Evolutionary conservation across 2,797 vertebrate genomes (phyloP), one percentile per base, ranked within the genome.

Genomic region (Spatula clypeata): DNA sequence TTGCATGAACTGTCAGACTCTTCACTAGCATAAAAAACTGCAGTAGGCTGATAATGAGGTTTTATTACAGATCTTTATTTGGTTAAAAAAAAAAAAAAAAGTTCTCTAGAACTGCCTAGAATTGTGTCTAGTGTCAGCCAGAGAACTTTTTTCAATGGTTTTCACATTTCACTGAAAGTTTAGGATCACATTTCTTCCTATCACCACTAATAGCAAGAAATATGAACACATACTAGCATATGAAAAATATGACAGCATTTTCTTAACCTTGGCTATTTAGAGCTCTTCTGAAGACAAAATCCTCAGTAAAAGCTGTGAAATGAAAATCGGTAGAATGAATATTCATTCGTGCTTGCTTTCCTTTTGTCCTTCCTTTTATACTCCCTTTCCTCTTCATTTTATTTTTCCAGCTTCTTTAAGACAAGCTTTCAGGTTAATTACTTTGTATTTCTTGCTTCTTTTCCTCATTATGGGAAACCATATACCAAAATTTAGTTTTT

Each of bases 1-100:
- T 82, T 54, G 38, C 62, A 79, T 21, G n/a, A 94, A 82, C 58
- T 88, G 80, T 93, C 90, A 91, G 57, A 77, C 27, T 86, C 53
- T 86, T 86, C 67, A 64, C 13, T 45, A 38, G 67, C 21, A 86
- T n/a, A 67, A 81, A 84, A 90, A 70, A 21, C 18, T 44, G 47
- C 6, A 75, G 64, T 49, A 60, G 72, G 54, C 44, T 79, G 54
- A 71, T 91, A 94, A 91, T 67, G 55, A 75, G 84, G 62, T 88
- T 74, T 79, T 58, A 79, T 88, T 54, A 74, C 47, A 67, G 53
- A 64, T 34, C 67, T 82, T 58, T 27, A 55, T 82, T 85, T 67
- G 44, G 42, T 79, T 62, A 79, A 45, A 45, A 45, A 45, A 45
- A 47, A 23, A 47, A 47, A 45, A 45, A 45, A 45, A 47, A 13